These are phyloP conservation scores for Corella eumyota DNA, from an alignment of 23 tunicate genomes.

Conservation along the genomic window DNA sequence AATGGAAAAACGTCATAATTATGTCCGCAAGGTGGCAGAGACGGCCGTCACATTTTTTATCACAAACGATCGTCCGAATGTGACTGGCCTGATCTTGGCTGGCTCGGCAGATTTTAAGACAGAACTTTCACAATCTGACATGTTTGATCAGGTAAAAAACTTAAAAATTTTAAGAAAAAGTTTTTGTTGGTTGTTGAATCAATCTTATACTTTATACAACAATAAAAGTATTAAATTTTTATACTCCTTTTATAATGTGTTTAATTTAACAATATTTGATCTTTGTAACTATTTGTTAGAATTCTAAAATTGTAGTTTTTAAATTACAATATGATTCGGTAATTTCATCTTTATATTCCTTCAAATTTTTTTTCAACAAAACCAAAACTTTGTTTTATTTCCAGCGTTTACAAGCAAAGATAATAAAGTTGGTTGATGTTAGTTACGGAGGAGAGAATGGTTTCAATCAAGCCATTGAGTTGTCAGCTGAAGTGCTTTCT, in stretches of 20 bases:
- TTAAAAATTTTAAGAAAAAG: too few species aligned
- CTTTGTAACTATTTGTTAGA: too few species aligned
- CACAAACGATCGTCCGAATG: slow-evolving; percentile 89
- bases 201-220: too few species aligned
- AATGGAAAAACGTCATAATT: slow-evolving; percentile 98
- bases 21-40: slow-evolving; percentile 97
- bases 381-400: too few species aligned
- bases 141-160: slow-evolving; percentile 89
- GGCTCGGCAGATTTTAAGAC: slow-evolving; percentile 99
- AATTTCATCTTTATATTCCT: too few species aligned
- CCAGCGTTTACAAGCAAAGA: slow-evolving; percentile 66
- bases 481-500: slow-evolving; percentile 83
- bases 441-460: slow-evolving; percentile 98
- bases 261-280: too few species aligned
- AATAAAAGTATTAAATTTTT: too few species aligned
- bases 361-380: too few species aligned
- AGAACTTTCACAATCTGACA: slow-evolving; percentile 92
- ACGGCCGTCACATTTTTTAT: slow-evolving; percentile 92
- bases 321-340: too few species aligned
- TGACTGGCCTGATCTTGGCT: slow-evolving; percentile 87
- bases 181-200: too few species aligned
- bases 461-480: slow-evolving; percentile 97
- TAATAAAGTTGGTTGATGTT: slow-evolving; percentile 87
- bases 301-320: too few species aligned
- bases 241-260: too few species aligned